These are phyloP conservation scores for Hyperoplus lanceolatus DNA, from an alignment of 2,797 vertebrate genomes.

Conservation along the genomic window DNA sequence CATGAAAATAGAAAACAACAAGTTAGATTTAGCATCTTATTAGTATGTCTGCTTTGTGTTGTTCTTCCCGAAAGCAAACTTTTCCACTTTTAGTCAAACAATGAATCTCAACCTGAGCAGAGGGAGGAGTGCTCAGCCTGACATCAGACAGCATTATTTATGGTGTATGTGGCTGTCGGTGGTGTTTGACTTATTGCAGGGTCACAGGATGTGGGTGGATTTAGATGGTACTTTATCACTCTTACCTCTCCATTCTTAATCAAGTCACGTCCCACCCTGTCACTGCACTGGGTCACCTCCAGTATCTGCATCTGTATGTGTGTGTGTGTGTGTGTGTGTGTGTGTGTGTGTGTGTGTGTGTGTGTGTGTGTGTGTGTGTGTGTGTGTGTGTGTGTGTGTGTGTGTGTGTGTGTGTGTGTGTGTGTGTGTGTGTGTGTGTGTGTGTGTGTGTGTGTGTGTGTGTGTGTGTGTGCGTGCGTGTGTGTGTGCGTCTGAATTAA, in stretches of 20 bases:
- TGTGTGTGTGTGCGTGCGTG: conserved; percentile 12
- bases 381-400: conserved; percentile 11
- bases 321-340: conserved; percentile 33
- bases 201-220: conserved; percentile 81
- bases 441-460: conserved; percentile 26
- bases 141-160: conserved; percentile 75
- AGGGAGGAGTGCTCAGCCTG: conserved; percentile 53
- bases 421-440: conserved; percentile 45
- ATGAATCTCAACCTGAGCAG: conserved; percentile 54
- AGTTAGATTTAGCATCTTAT: conserved; percentile 51
- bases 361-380: too few relatives aligned
- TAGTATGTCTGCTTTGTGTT: conserved; percentile 52
- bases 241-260: conserved; percentile 78
- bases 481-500: conserved; percentile 33
- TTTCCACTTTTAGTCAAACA: conserved; percentile 61
- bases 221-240: conserved; percentile 82
- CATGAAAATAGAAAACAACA: conserved; percentile 31
- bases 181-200: conserved; percentile 82
- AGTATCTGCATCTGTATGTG: conserved; percentile 75
- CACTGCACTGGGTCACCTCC: conserved; percentile 81
- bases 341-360: conserved; percentile 15
- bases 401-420: conserved; percentile 27
- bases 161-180: conserved; percentile 69
- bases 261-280: conserved; percentile 79
- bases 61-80: conserved; percentile 62